Evolutionary conservation across 2,797 vertebrate genomes (phyloP).

Genomic region (Carduelis carduelis): DNA sequence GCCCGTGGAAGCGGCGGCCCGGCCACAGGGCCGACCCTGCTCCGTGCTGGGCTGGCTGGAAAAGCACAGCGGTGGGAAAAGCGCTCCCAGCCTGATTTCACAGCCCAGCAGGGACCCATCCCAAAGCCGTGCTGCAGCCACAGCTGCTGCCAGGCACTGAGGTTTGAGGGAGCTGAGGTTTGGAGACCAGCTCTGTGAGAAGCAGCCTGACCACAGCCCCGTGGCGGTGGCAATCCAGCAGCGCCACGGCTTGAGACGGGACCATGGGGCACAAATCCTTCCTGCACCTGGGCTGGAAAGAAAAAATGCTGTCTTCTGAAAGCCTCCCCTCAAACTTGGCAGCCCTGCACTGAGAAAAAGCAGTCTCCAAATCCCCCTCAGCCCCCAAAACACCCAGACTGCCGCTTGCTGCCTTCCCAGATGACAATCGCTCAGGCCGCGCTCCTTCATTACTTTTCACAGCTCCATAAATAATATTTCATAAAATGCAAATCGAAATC

Average conservation of each 20-base stretch:
- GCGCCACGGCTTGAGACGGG: background rate
- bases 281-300: background rate
- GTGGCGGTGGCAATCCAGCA: background rate
- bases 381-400: background rate
- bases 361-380: background rate
- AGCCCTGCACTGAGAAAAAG: background rate
- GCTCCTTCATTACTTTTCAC: constrained; percentile 1
- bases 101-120: background rate
- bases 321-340: fast-evolving
- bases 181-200: background rate
- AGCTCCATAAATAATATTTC: constrained; percentile 15
- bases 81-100: background rate
- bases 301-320: background rate
- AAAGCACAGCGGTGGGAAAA: background rate
- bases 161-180: background rate
- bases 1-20: background rate
- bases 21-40: background rate
- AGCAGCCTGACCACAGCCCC: background rate
- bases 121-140: background rate
- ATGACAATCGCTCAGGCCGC: fast-evolving
- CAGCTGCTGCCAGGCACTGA: background rate
- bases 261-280: background rate
- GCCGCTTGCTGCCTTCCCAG: background rate
- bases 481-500: constrained; percentile 35
- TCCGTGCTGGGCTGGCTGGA: background rate